Evolutionary conservation across 1,140 invertebrate genomes (phyloP).

Genomic region (Adoxophyes honmai): DNA sequence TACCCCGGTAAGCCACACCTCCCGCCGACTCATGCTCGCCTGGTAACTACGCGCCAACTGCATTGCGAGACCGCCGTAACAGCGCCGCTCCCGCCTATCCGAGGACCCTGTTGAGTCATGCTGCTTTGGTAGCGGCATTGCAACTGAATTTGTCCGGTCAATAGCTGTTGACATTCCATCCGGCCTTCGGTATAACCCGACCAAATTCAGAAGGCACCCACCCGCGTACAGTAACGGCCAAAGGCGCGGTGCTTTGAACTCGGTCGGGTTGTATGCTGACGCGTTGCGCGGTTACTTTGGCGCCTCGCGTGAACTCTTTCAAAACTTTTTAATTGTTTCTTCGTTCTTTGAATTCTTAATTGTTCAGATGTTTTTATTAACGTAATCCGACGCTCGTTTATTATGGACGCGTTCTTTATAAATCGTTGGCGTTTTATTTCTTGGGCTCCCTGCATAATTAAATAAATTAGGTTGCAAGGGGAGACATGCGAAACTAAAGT

Average conservation of each 20-base stretch:
- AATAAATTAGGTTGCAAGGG: neutral
- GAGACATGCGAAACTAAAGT: too few relatives aligned
- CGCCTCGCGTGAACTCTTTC: slow-evolving; percentile 17
- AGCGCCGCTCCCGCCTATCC: slow-evolving; percentile 32
- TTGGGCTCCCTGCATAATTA: too few relatives aligned
- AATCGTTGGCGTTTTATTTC: slow-evolving; percentile 31
- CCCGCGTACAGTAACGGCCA: neutral
- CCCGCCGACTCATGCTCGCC: slow-evolving; percentile 49
- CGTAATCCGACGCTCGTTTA: slow-evolving; percentile 46
- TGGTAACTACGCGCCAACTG: slow-evolving; percentile 74
- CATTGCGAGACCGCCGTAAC: slow-evolving; percentile 66
- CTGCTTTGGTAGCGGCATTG: slow-evolving; percentile 64
- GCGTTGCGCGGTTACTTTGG: slow-evolving; percentile 31
- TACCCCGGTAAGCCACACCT: slow-evolving; percentile 82
- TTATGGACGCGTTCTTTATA: slow-evolving; percentile 46
- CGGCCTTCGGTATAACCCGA: slow-evolving; percentile 14
- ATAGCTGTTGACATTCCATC: slow-evolving; percentile 31
- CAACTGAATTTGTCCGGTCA: slow-evolving; percentile 50
- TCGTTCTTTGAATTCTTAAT: slow-evolving; percentile 14
- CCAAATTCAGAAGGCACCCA: slow-evolving; percentile 1
- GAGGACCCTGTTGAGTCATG: slow-evolving; percentile 50
- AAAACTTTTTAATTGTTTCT: slow-evolving; percentile 16
- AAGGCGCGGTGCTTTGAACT: slow-evolving; percentile 8
- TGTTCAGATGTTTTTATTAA: slow-evolving; percentile 21
- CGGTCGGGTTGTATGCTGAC: slow-evolving; percentile 17